These are phyloP conservation scores for Scaptomyza hsui DNA, from an alignment of 1,140 invertebrate genomes.

Conservation along the genomic window DNA sequence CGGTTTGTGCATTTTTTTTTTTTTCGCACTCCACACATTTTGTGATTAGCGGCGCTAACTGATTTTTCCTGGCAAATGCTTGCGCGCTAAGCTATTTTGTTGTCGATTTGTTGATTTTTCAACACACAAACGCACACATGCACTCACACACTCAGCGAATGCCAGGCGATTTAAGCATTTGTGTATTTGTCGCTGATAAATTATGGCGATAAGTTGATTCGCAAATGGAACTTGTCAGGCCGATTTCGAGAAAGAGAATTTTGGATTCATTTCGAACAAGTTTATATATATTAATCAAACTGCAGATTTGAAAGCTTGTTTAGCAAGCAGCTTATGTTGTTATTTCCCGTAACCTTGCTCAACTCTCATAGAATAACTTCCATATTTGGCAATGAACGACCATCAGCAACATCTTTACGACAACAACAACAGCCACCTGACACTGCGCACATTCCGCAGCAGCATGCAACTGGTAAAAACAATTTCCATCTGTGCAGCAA, in stretches of 20 bases:
- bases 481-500: slow-evolving; percentile 75
- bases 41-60: slow-evolving; percentile 45
- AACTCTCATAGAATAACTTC: neutral
- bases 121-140: neutral
- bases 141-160: slow-evolving; percentile 7
- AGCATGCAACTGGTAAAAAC: slow-evolving; percentile 51
- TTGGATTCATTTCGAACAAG: neutral
- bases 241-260: neutral
- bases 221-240: slow-evolving; percentile 19
- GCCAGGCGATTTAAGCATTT: slow-evolving; percentile 35
- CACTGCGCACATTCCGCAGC: slow-evolving; percentile 37
- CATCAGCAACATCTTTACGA: slow-evolving; percentile 32
- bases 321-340: neutral
- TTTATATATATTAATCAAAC: slow-evolving; percentile 1
- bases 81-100: slow-evolving; percentile 36
- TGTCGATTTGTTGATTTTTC: slow-evolving; percentile 44
- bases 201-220: slow-evolving; percentile 32
- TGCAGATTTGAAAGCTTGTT: neutral
- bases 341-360: neutral
- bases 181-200: slow-evolving; percentile 52
- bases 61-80: slow-evolving; percentile 70
- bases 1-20: slow-evolving; percentile 18
- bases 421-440: slow-evolving; percentile 50
- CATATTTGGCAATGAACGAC: slow-evolving; percentile 17
- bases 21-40: slow-evolving; percentile 56